These are phyloP conservation scores for Agapornis canus DNA, from an alignment of 2,797 vertebrate genomes.

Conservation along the genomic window DNA sequence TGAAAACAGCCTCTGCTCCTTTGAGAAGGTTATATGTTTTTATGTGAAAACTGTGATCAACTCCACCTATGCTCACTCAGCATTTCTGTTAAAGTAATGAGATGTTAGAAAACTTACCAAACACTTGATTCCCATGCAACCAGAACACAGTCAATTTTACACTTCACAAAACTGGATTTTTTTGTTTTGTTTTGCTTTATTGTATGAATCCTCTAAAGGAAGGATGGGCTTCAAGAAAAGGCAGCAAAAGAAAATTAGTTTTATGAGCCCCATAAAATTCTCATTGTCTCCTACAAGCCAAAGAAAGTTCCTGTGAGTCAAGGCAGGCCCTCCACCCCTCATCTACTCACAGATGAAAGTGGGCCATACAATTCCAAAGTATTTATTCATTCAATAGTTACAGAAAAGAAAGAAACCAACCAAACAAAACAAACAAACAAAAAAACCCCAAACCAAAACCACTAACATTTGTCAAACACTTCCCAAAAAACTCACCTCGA, in stretches of 20 bases:
- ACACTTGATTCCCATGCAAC: background rate
- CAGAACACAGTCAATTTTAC: background rate
- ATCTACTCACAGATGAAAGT: background rate
- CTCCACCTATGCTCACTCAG: background rate
- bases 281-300: background rate
- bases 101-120: slow-evolving; percentile 1
- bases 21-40: background rate
- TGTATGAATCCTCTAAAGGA: background rate
- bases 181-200: background rate
- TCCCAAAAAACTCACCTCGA: slow-evolving; percentile 83
- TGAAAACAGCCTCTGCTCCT: background rate
- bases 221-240: background rate
- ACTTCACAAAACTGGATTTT: background rate
- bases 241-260: background rate
- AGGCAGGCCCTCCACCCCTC: background rate
- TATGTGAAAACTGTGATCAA: background rate
- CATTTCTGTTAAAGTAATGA: background rate
- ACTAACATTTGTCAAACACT: background rate
- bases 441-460: background rate
- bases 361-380: background rate
- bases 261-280: background rate
- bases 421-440: background rate
- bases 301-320: background rate
- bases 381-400: background rate
- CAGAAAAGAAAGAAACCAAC: background rate